Conservation (phyloP, 2,113 vertebrate species). For the Ceyx melanurus region DNA sequence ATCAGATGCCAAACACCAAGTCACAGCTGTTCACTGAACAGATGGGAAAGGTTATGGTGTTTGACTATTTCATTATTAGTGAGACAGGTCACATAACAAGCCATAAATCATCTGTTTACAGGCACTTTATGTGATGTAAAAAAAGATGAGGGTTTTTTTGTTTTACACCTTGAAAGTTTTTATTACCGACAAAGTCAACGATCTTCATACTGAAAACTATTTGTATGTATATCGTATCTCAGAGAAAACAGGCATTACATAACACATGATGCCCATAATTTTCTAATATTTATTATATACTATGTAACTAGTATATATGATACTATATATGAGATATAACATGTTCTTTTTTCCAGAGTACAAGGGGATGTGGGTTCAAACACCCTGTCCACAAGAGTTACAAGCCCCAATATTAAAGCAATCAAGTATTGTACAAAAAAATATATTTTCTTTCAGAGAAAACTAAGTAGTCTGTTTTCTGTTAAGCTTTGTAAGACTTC, state of each 20-base stretch:
- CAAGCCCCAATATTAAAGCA: background rate
- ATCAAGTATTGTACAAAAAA: background rate
- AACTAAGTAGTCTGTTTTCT: background rate
- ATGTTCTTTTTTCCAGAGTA: rapidly evolving
- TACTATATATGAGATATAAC: background rate
- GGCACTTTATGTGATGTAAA: constrained; percentile 12
- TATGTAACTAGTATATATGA: background rate
- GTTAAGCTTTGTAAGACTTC: background rate
- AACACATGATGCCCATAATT: background rate
- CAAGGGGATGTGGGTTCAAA: background rate
- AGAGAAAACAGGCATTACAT: background rate
- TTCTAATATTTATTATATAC: background rate
- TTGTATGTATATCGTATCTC: constrained; percentile 35
- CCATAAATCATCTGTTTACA: constrained; percentile 57
- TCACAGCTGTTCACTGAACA: constrained; percentile 45
- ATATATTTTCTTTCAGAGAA: background rate
- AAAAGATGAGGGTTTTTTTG: background rate
- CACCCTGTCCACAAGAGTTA: background rate
- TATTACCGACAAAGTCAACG: background rate
- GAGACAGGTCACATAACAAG: constrained; percentile 20
- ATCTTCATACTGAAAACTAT: constrained; percentile 5
- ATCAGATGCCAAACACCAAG: constrained; percentile 48
- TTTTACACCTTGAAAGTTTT: constrained; percentile 29
- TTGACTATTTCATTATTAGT: constrained; percentile 47
- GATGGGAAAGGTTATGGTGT: constrained; percentile 51